A percentile compares a stretch with the other conserved stretches of the same genome.
Conservation (phyloP, 2,113 vertebrate species). For the Chlorodrepanis virens region DNA sequence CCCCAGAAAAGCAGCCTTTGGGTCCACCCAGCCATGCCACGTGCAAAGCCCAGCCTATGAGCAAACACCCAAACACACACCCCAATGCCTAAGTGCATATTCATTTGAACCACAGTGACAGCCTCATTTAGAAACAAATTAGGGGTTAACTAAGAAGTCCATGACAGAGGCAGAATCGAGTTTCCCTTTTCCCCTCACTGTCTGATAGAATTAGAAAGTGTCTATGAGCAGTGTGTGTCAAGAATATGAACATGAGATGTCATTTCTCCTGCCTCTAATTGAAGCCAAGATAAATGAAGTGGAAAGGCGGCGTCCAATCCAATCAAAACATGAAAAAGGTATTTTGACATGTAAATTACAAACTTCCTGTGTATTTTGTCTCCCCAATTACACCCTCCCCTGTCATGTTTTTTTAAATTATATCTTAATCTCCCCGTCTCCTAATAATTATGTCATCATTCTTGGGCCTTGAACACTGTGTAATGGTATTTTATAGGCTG, state of each 20-base stretch:
- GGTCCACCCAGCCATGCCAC: background rate
- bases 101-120: constrained; percentile 74
- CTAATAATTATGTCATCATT: constrained; percentile 87
- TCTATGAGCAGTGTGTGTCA: constrained; percentile 73
- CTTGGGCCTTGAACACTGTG: constrained; percentile 76
- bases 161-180: constrained; percentile 66
- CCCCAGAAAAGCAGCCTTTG: background rate
- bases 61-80: background rate
- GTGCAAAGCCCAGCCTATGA: background rate
- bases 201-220: constrained; percentile 79
- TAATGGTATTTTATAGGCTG: constrained; percentile 81
- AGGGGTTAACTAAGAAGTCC: constrained; percentile 81
- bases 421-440: constrained; percentile 83
- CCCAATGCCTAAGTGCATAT: constrained; percentile 31
- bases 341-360: constrained; percentile 86
- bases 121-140: constrained; percentile 80
- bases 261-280: constrained; percentile 78
- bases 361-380: constrained; percentile 84
- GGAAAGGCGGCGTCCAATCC: constrained; percentile 81
- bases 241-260: constrained; percentile 73
- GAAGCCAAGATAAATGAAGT: constrained; percentile 83
- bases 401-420: constrained; percentile 84
- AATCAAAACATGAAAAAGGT: constrained; percentile 84
- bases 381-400: constrained; percentile 82
- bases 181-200: constrained; percentile 77